phyloP scores from a whole-genome alignment of 2,113 vertebrate species.

The Girardinichthys multiradiatus region DNA sequence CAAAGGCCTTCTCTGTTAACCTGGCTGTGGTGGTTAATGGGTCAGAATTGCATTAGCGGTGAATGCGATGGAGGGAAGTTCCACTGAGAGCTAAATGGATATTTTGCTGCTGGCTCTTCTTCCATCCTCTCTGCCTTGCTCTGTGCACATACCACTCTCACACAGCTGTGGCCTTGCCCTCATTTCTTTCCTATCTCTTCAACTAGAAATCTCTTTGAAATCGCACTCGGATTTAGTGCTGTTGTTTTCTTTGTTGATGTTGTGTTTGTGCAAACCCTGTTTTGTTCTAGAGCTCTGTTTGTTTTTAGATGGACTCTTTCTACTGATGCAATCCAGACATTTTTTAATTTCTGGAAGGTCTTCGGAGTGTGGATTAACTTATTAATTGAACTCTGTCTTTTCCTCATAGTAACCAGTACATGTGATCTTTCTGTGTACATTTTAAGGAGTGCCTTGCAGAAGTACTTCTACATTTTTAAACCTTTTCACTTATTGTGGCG shows the following conservation, averaged over 20 bases:
- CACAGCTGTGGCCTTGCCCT: not conserved
- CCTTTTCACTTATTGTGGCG: not conserved
- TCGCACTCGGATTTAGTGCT: not conserved
- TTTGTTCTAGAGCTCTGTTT: not conserved
- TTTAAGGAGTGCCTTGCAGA: not conserved
- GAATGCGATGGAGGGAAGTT: slow-evolving; percentile 32
- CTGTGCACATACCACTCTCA: not conserved
- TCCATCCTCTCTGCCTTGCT: slow-evolving; percentile 23
- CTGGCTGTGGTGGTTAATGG: slow-evolving; percentile 57
- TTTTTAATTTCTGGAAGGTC: no score
- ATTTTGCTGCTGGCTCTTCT: slow-evolving; percentile 31
- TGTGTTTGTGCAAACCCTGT: no score
- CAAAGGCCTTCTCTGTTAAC: slow-evolving; percentile 57
- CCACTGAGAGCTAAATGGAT: slow-evolving; percentile 25
- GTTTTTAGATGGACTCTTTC: not conserved
- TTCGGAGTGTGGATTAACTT: no score
- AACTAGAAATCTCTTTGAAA: slow-evolving; percentile 48
- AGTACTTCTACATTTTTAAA: not conserved
- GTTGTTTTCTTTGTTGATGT: no score
- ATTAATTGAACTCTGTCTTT: no score
- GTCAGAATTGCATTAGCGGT: slow-evolving; percentile 56
- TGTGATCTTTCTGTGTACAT: no score
- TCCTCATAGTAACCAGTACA: no score
- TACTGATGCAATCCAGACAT: no score
- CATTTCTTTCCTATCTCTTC: slow-evolving; percentile 26